These are phyloP conservation scores for Semnopithecus entellus DNA, from an alignment of 2,113 vertebrate genomes.

Conservation along the genomic window DNA sequence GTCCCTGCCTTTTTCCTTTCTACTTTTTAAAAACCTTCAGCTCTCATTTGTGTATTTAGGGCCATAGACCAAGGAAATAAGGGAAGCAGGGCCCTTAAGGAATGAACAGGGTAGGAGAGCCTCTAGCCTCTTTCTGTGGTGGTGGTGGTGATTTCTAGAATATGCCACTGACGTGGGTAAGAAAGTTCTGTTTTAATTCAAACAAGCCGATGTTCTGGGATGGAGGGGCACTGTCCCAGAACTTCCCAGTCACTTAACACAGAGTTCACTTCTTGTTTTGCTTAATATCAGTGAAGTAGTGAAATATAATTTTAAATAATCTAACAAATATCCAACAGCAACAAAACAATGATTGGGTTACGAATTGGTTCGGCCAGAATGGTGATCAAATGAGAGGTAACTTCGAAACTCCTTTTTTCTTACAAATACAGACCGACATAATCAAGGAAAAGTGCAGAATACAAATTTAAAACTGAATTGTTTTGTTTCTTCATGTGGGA, in stretches of 20 bases:
- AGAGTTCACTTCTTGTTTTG: neutral
- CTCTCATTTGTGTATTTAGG: neutral
- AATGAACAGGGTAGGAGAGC: neutral
- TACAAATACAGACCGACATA: neutral
- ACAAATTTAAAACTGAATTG: neutral
- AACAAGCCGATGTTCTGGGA: neutral
- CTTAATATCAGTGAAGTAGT: neutral
- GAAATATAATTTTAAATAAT: neutral
- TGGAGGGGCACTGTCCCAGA: neutral
- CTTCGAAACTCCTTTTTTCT: neutral
- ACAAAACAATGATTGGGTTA: neutral
- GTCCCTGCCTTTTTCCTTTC: neutral
- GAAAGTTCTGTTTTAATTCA: neutral
- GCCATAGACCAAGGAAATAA: neutral
- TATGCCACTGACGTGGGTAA: neutral
- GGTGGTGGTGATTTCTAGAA: neutral
- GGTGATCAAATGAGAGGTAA: neutral
- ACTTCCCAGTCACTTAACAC: no score
- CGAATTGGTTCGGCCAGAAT: neutral
- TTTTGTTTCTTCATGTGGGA: neutral
- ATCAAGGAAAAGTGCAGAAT: neutral
- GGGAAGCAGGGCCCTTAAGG: neutral
- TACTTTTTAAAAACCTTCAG: neutral
- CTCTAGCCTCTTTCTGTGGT: neutral
- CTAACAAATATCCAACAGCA: neutral